These are phyloP conservation scores for zebrafish (Danio rerio) DNA, from an alignment of 2,113 vertebrate species.

Conservation along the genomic window DNA sequence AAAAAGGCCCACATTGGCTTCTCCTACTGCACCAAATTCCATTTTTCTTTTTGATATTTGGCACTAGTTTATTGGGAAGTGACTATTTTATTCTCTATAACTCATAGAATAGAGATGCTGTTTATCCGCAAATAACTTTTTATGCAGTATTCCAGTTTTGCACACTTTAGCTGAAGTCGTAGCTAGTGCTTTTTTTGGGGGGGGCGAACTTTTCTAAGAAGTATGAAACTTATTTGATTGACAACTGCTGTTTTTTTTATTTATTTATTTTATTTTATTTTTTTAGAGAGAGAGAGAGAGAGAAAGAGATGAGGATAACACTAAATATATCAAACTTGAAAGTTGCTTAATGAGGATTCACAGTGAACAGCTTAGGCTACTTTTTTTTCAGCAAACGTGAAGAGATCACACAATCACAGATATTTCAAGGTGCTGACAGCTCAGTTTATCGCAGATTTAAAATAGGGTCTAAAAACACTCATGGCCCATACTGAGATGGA, in stretches of 20 bases:
- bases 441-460: conserved; percentile 21
- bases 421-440: conserved; percentile 3
- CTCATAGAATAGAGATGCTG: too few relatives aligned
- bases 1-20: too few relatives aligned
- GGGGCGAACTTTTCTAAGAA: not conserved
- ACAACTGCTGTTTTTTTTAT: not conserved
- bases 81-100: too few relatives aligned
- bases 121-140: too few relatives aligned
- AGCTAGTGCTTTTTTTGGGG: too few relatives aligned
- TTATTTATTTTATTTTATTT: too few relatives aligned
- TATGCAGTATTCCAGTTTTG: too few relatives aligned
- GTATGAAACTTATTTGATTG: not conserved
- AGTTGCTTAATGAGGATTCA: conserved; percentile 20
- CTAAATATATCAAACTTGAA: not conserved
- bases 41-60: too few relatives aligned
- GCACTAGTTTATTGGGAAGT: too few relatives aligned
- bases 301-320: not conserved
- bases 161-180: too few relatives aligned
- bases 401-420: conserved; percentile 30
- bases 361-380: not conserved
- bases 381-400: not conserved
- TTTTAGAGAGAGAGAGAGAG: not conserved
- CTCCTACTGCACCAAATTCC: too few relatives aligned
- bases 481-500: not conserved
- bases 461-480: not conserved